Base-by-base conservation (phyloP, 2,113 vertebrate species). In the Ctenodactylus gundi region DNA sequence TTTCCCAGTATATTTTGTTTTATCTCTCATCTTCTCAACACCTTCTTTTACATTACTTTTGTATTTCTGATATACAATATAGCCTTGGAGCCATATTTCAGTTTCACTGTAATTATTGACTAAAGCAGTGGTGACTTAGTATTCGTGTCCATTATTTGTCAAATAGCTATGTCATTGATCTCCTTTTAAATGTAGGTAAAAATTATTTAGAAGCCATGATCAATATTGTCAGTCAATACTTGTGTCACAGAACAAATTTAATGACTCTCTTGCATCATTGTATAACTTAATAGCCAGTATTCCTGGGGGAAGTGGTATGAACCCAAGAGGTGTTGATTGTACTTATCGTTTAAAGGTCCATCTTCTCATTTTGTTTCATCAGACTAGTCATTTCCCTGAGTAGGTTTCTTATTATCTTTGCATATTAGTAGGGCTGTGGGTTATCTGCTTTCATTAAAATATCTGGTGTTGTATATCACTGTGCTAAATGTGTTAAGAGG, bases 111-210 rank as follows among this genome's bases (percentile, higher is more conserved):
- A 53, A 81, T 68, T 90, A 58, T 65, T 88, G 85, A 87, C 20
- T 21, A 85, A 87, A 72, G 7, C 29, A 70, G 6, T 85, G 41
- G 34, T 85, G 49, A 92, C 85, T 51, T 25, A 85, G 46, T 29
- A 93, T 39, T 7, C 55, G 55, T 72, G 51, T 25, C 46, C 55
- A 85, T 91, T 94, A 67, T 72, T 62, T 82, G 76, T 81, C 41
- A 84, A 29, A 89, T 39, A 86, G 55, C 57, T 86, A 12, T 80
- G 86, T 18, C n/a, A 78, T 78, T 77, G 76, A 89, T 77, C 39
- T 89, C 20, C 29, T 83, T 68, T 89, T 64, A 36, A 90, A 90
- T 88, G 70, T 12, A 70, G 95, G 86, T 70, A 87, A 88, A 86
- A 94, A 80, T 72, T 36, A 70, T 70, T 67, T 78, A 78, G n/a